Percentiles rank a stretch among this genome's conserved stretches.
Evolutionary conservation across 2,113 vertebrate genomes (phyloP).

Genomic region (Forbesichthys papilliferus): DNA sequence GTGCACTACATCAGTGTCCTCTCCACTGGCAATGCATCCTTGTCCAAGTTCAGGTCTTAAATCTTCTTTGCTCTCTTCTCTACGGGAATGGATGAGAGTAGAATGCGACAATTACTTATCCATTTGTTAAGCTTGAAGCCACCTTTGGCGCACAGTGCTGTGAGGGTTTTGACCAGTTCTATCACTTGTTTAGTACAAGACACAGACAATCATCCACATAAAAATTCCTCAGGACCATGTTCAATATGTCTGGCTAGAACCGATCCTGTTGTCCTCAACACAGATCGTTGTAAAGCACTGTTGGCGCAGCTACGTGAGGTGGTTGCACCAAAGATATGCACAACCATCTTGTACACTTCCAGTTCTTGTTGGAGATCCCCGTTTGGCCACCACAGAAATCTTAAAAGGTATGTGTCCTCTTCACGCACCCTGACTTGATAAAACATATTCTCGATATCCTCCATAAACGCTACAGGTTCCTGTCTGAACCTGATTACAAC

Average conservation of each 20-base stretch:
- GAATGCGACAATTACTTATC: slow-evolving; percentile 13
- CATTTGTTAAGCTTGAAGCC: slow-evolving; percentile 8
- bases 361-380: background rate
- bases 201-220: slow-evolving; percentile 22
- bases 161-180: background rate
- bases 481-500: background rate
- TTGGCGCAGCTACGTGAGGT: background rate
- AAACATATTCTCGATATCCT: background rate
- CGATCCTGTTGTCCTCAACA: slow-evolving; percentile 3
- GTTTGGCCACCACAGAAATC: background rate
- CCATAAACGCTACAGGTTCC: background rate
- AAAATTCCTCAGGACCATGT: background rate
- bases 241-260: background rate
- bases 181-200: slow-evolving; percentile 2
- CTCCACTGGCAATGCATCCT: slow-evolving; percentile 9
- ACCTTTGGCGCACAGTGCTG: background rate
- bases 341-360: background rate
- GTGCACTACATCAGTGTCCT: background rate
- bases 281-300: slow-evolving; percentile 3
- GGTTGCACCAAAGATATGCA: background rate
- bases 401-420: background rate
- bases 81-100: background rate
- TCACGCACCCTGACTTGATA: background rate
- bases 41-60: background rate
- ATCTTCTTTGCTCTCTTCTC: slow-evolving; percentile 1